Evolutionary conservation across 2,888 invertebrate species (phyloP), one percentile per base, ranked within the genome.

Genomic region (Sturmia bella): DNA sequence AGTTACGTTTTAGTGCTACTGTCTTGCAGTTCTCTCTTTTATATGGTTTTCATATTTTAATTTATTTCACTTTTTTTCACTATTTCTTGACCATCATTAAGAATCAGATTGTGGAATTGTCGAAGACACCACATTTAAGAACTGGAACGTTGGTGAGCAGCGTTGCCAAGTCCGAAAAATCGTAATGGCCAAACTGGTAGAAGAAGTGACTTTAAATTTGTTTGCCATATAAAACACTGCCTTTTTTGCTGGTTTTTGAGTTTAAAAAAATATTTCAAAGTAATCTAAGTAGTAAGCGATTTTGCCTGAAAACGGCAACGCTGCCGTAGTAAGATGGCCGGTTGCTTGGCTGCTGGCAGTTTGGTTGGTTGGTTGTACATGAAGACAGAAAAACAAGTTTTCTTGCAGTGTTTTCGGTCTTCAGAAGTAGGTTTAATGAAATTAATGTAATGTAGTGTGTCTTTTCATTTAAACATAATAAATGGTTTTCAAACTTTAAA

Each of bases 401-500:
- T 77, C 74, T 73, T 73, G n/a, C n/a, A n/a, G 19, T 57, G 57
- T 21, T 50, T 32, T 61, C 37, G 24, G 59, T 57, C 41, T 52
- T 69, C 57, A 5, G 27, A 75, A 64, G 75, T 66, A 12, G 64
- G 24, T 61, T 81, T 73, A 68, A 61, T 76, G 39, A 66, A 64
- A 63, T 73, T 54, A 61, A 56, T 17, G 54, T 63, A 52, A 45
- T 56, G 63, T 70, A 59, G 64, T 57, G 64, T 52, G 52, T 57
- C 39, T 37, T 63, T 72, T 68, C 48, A 68, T 76, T 81, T 69
- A 57, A 61, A 57, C 50, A 73, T 73, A 77, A 73, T 81, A 69
- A 81, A 81, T 81, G 77, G 63, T 63, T 52, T 63, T 69, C 48
- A 50, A 56, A 43, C 43, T 57, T 45, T 17, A 15, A 52, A 76